Base-by-base conservation (phyloP, 2,797 vertebrate species). In the Harpagifer antarcticus region DNA sequence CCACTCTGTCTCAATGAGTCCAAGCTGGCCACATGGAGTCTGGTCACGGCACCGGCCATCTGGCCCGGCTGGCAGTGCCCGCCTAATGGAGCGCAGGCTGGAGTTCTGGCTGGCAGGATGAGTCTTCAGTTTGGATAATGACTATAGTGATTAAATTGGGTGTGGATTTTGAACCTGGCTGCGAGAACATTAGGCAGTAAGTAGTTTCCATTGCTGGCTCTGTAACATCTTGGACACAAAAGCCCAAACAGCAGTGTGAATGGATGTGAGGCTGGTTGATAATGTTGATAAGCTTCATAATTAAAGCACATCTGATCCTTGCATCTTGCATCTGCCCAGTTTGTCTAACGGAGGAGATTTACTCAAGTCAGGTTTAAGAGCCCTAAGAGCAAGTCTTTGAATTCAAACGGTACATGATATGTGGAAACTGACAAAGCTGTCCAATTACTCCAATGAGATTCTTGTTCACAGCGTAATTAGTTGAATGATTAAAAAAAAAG, bases 111-210 rank as follows among this genome's bases (percentile, higher is more conserved):
- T 64, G 77, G 82, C 71, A 66, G 75, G 47, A 20, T 31, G 72
- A 80, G 72, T 83, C 78, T 86, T 85, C 84, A 83, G 81, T 86
- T 88, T 88, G 71, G 81, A 82, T 87, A 89, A 88, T 83, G 82
- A 79, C 81, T 81, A 60, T 55, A 47, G 65, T 61, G 72, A 81
- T 80, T 72, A 84, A 84, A 82, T 54, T 70, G 65, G 61, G 76
- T 70, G 75, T 78, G 68, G 63, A 81, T 68, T 78, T 73, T 74
- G 42, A 82, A 84, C 73, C 78, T 79, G 81, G 79, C 81, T 70
- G 70, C 67, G 65, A 80, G 70, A 79, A 72, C 72, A 66, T 68
- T 58, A 42, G 50, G 57, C 79, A 61, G 69, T 68, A 69, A 79
- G 63, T 59, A 56, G 67, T 73, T 81, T 81, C 67, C 48, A 64